Base-by-base conservation (phyloP, 35 echinoderm and acorn worm genomes). In the Chiridota heheva region DNA sequence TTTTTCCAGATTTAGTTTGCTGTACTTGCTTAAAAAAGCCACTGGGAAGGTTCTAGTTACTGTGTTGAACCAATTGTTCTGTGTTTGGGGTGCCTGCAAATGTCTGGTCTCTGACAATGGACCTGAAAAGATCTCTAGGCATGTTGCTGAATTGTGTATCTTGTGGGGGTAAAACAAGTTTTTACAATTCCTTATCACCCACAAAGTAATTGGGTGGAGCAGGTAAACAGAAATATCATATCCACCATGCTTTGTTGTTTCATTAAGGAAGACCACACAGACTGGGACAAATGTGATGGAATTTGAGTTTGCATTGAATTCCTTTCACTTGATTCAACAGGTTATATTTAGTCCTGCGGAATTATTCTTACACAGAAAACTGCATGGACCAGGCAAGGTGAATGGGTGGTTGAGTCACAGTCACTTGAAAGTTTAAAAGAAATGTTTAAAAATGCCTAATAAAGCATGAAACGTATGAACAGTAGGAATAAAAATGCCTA, bases 221-320 rank as follows among this genome's bases (percentile, higher is more conserved):
- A n/a, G n/a, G n/a, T n/a, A n/a, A n/a, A n/a, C n/a, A n/a, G n/a
- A n/a, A n/a, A n/a, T n/a, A n/a, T n/a, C n/a, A n/a, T n/a, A n/a
- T n/a, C n/a, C n/a, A n/a, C n/a, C n/a, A n/a, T n/a, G n/a, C n/a
- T n/a, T 33, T n/a, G 36, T n/a, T 35, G 30, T 69, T 4, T 80
- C 40, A 36, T 37, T 32, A 24, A 24, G 7, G 15, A 1, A 5
- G 32, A 62, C 12, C 76, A 80, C n/a, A 60, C 17, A 12, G 35
- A 58, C 17, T 80, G 76, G 76, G 76, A 80, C 32, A 38, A 3
- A 80, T 58, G 31, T 60, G 1, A 10, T 28, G n/a, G 55, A 80
- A 37, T 80, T 72, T 44, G 47, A 44, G 69, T 72, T 72, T 80
- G 76, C 76, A 4, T 4, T 80, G 57, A 80, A 80, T 40, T 60